Evolutionary conservation across 2,113 vertebrate genomes (phyloP).

Genomic region (Percopsis transmontana): DNA sequence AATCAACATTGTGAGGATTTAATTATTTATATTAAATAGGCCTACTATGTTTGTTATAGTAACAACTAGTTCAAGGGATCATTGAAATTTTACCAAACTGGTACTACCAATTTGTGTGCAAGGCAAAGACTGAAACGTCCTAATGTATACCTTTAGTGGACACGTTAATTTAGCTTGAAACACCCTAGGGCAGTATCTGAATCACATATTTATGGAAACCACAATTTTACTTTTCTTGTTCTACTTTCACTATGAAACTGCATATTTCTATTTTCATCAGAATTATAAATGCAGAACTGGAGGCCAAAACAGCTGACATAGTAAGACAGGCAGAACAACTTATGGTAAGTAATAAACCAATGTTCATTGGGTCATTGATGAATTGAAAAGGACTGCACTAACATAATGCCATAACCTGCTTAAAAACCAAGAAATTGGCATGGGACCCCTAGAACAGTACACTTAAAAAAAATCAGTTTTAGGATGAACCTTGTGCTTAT

Average conservation of each 20-base stretch:
- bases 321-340: slow-evolving; percentile 88
- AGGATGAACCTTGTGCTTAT: slow-evolving; percentile 3
- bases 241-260: background rate
- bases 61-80: no score
- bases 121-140: no score
- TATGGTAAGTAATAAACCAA: slow-evolving; percentile 74
- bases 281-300: slow-evolving; percentile 89
- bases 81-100: no score
- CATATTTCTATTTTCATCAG: slow-evolving; percentile 62
- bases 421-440: background rate
- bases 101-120: no score
- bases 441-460: background rate
- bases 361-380: background rate
- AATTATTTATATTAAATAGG: no score
- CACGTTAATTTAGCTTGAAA: no score
- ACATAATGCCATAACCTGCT: background rate
- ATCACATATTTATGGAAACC: background rate
- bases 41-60: no score
- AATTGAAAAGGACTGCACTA: no score
- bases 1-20: no score
- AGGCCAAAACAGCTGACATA: slow-evolving; percentile 88
- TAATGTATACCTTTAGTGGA: no score
- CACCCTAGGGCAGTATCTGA: background rate
- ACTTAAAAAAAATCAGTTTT: background rate
- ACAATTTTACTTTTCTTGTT: no score